Evolutionary conservation across 2,888 invertebrate genomes (phyloP).

Genomic region (Gryllus longicercus): DNA sequence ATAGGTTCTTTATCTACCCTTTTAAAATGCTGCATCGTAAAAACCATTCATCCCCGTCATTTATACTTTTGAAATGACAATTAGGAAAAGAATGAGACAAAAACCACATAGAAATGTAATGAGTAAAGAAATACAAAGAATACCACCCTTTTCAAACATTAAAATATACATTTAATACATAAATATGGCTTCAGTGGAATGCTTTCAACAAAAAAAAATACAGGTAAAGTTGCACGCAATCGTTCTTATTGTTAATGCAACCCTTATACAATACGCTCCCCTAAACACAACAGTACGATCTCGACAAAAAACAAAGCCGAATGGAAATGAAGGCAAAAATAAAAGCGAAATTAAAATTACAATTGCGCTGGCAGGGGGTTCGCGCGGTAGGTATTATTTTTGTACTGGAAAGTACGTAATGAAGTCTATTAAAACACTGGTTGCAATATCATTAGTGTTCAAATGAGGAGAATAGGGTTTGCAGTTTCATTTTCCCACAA

Average conservation of each 20-base stretch:
- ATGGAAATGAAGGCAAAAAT: slow-evolving; percentile 2
- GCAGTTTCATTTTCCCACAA: slow-evolving; percentile 8
- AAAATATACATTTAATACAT: too few species aligned
- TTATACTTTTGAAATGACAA: too few species aligned
- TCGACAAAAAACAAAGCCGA: not conserved
- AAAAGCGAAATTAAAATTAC: slow-evolving; percentile 17
- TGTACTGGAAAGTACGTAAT: slow-evolving; percentile 10
- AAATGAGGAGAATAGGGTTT: slow-evolving; percentile 17
- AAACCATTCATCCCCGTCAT: too few species aligned
- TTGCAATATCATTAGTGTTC: slow-evolving; percentile 17
- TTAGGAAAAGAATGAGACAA: too few species aligned
- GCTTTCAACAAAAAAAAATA: too few species aligned
- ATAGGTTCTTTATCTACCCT: too few species aligned
- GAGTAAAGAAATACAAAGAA: too few species aligned
- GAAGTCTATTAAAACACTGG: slow-evolving; percentile 17
- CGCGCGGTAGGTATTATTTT: not conserved
- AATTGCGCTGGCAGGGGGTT: not conserved
- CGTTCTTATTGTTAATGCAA: not conserved
- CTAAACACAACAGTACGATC: not conserved
- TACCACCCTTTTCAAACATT: too few species aligned
- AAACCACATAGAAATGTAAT: too few species aligned
- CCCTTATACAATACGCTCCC: not conserved
- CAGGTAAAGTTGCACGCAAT: too few species aligned
- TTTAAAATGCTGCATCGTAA: too few species aligned
- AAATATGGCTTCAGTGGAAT: too few species aligned